Conservation (phyloP, 1,140 invertebrate genomes). For the Diorhabda carinulata region DNA sequence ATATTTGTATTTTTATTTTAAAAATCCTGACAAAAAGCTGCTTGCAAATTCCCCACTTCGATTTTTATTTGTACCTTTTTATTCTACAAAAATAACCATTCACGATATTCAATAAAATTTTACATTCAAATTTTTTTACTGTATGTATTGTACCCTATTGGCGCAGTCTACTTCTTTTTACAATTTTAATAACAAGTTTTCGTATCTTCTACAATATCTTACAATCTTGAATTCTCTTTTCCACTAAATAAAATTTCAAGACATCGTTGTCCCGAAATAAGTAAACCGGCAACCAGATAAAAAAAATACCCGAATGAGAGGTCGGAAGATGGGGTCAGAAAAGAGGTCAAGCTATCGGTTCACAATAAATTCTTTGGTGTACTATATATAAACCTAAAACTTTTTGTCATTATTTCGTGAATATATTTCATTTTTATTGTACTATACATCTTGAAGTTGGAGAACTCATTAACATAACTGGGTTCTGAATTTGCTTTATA, state of each 20-base stretch:
- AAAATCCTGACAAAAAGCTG: too few relatives aligned
- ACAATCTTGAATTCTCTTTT: neutral
- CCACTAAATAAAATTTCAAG: neutral
- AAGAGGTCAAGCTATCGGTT: neutral
- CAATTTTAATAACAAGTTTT: neutral
- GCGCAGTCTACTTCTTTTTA: neutral
- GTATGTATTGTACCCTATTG: too few relatives aligned
- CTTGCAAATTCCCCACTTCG: too few relatives aligned
- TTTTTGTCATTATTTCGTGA: conserved; percentile 1
- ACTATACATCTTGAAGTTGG: neutral
- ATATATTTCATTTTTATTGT: conserved; percentile 1
- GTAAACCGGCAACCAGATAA: neutral
- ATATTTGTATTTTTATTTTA: too few relatives aligned
- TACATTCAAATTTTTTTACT: too few relatives aligned
- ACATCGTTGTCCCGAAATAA: neutral
- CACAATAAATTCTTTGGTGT: neutral
- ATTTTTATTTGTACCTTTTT: too few relatives aligned
- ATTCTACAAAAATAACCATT: too few relatives aligned
- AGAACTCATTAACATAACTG: neutral
- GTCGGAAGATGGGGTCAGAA: neutral
- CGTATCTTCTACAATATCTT: neutral
- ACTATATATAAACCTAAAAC: neutral
- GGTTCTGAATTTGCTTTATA: neutral
- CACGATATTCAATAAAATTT: too few relatives aligned
- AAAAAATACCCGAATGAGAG: neutral